Conservation (phyloP, 2,888 invertebrate species). For the Noctua fimbriata region DNA sequence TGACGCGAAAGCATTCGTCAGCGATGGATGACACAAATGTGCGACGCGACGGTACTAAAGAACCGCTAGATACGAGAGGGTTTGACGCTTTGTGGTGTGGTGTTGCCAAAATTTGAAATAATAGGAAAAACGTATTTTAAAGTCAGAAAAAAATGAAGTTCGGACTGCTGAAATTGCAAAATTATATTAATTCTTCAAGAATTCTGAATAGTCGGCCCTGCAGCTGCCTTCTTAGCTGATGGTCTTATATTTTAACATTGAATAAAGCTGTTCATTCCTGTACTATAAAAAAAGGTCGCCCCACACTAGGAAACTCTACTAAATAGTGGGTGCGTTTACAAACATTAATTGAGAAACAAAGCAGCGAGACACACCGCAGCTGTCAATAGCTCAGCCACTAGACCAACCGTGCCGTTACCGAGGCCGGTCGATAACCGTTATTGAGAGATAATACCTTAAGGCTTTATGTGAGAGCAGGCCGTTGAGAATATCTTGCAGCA, state of each 20-base stretch:
- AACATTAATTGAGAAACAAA: neutral
- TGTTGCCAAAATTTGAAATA: constrained; percentile 48
- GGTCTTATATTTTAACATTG: neutral
- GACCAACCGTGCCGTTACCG: no score
- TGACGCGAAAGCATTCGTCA: constrained; percentile 63
- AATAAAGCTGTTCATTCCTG: no score
- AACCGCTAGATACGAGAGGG: constrained; percentile 47
- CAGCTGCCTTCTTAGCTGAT: neutral
- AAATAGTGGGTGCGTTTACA: neutral
- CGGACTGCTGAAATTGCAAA: neutral
- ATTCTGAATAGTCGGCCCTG: neutral
- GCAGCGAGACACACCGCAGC: no score
- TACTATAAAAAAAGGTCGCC: neutral
- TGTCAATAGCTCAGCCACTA: no score
- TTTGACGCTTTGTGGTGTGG: constrained; percentile 38
- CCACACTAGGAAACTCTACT: neutral
- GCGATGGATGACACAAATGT: constrained; percentile 58
- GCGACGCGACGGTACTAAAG: constrained; percentile 44
- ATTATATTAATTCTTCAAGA: neutral
- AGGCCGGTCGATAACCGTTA: neutral
- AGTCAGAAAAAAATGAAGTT: neutral
- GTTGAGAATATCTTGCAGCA: neutral
- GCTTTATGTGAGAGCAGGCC: neutral
- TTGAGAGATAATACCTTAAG: neutral
- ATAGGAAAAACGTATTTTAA: neutral